Evolutionary conservation across 2,888 invertebrate genomes (phyloP), one percentile per base, ranked within the genome.

Genomic region (Drosophila monieri): DNA sequence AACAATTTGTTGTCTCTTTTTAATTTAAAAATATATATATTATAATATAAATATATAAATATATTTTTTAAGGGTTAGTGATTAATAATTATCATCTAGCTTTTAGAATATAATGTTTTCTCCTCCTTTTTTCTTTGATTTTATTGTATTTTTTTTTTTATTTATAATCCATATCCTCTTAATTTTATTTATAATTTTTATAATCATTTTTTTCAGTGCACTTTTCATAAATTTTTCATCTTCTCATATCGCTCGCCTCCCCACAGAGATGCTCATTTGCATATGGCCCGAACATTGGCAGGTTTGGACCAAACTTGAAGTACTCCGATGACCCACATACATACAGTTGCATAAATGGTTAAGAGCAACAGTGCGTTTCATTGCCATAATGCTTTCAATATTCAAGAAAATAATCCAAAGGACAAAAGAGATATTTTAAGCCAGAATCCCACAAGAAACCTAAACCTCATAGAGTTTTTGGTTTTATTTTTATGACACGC

Each of bases 321-420:
- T 41, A 35, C 21, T 47, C 57, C 64, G 58, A 48, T 85, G 81
- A 73, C 80, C 81, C 73, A 85, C 65, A 76, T 78, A 75, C 37
- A 51, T 46, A 27, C 41, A 39, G 10, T 23, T 8, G n/a, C 9
- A 47, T 44, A 44, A 18, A 44, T 35, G 35, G 39, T 32, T 23
- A 23, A 27, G 12, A 25, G 6, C 12, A 51, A 18, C 18, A 43
- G 62, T 52, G 37, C 27, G 64, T 62, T 14, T 51, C 62, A 23
- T 6, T n/a, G 9, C 4, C 10, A 15, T 37, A 64, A 44, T 2
- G 8, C 25, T 9, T 39, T 15, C 3, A 39, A 15, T 9, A 3
- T 10, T 0, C 0, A 0, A 1, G 18, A 18, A 18, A 18, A 18
- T 18, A 18, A n/a, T n/a, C n/a, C n/a, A n/a, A n/a, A n/a, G n/a